phyloP scores from a whole-genome alignment of 2,797 vertebrate genomes.

The Chiropotes sagulatus region DNA sequence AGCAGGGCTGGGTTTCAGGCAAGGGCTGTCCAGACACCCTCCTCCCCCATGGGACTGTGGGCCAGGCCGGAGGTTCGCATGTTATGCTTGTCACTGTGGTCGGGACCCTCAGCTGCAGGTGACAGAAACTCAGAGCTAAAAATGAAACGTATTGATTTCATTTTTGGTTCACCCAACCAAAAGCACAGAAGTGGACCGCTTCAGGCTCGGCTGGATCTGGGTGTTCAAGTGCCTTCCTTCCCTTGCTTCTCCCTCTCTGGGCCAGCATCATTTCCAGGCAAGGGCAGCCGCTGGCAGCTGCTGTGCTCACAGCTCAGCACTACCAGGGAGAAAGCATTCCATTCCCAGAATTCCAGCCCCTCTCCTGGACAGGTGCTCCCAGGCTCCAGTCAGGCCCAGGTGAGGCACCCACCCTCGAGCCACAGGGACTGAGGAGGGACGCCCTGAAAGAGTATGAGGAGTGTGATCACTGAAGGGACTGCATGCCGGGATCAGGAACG shows the following conservation, averaged over 20 bases:
- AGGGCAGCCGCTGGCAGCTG: accelerated
- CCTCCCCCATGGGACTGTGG: not conserved
- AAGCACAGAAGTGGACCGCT: not conserved
- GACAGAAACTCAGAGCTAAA: not conserved
- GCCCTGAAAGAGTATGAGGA: not conserved
- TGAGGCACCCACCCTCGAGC: not conserved
- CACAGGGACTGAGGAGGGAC: not conserved
- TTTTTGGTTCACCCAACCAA: not conserved
- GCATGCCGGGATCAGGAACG: not conserved
- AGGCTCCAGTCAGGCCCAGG: not conserved
- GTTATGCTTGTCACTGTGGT: not conserved
- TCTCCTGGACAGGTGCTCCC: not conserved
- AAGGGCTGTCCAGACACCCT: not conserved
- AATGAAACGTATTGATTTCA: not conserved
- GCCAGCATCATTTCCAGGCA: not conserved
- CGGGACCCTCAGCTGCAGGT: not conserved
- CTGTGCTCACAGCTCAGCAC: not conserved
- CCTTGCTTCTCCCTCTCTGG: not conserved
- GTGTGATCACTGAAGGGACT: not conserved
- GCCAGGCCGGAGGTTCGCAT: not conserved
- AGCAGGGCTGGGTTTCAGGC: too few species aligned
- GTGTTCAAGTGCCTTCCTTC: not conserved
- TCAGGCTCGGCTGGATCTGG: not conserved
- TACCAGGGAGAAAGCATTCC: not conserved
- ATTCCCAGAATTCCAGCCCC: not conserved